phyloP scores from a whole-genome alignment of 2,113 vertebrate species.

The Zosterops japonicus region DNA sequence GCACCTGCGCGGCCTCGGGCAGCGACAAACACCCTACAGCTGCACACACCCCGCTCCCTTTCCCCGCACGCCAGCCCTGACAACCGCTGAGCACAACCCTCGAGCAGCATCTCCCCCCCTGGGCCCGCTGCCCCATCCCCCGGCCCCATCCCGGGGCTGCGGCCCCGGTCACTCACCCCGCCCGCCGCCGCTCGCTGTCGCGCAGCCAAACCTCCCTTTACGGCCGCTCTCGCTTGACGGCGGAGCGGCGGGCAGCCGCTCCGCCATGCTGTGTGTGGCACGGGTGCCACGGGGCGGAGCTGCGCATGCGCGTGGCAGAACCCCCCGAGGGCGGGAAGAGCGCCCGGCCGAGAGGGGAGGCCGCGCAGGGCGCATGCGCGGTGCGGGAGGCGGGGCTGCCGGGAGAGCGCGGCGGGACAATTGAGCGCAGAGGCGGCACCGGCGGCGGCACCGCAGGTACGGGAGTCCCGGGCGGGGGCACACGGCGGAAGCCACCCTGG shows the following conservation, averaged over 20 bases:
- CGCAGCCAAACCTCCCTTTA: neutral
- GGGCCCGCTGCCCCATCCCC: neutral
- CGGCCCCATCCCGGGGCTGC: neutral
- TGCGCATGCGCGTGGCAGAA: accelerated
- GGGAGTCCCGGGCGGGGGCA: accelerated
- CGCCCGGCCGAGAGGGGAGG: neutral
- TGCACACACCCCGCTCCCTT: neutral
- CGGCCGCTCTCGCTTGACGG: neutral
- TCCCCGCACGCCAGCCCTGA: neutral
- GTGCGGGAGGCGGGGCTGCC: neutral
- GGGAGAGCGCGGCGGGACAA: constrained; percentile 6
- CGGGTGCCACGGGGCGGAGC: accelerated
- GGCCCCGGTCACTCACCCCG: neutral
- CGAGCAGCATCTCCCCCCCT: neutral
- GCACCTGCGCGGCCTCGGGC: neutral
- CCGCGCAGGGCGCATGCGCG: neutral
- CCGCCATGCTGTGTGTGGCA: neutral
- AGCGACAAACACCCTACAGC: neutral
- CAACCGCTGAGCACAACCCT: neutral
- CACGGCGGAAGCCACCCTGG: accelerated
- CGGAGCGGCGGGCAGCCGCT: accelerated
- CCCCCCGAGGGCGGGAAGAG: accelerated
- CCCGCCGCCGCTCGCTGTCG: neutral
- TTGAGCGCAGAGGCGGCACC: neutral
- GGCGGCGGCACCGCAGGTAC: accelerated